Conservation (phyloP, 2,888 invertebrate genomes). For the Ectobius pallidus region DNA sequence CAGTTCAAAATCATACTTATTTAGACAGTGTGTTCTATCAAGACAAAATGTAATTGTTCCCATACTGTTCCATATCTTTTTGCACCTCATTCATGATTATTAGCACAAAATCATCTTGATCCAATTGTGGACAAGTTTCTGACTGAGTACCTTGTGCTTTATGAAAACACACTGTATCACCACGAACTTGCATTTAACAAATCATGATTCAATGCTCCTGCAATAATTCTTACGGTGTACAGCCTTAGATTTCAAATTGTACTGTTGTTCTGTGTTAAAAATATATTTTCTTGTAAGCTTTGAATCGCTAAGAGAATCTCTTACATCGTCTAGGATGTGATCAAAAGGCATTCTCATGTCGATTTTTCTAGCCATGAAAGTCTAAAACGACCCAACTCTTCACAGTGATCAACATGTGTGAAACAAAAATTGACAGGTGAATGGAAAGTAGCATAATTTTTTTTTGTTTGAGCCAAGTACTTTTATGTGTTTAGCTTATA, state of each 20-base stretch:
- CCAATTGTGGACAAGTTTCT: conserved; percentile 40
- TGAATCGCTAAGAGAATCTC: conserved; percentile 37
- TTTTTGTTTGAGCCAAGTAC: background rate
- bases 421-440: background rate
- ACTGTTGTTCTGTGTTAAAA: conserved; percentile 45
- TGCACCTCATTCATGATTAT: conserved; percentile 47
- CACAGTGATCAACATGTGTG: conserved; percentile 47
- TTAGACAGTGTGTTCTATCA: conserved; percentile 46
- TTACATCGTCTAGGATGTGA: conserved; percentile 39
- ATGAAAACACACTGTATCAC: conserved; percentile 42
- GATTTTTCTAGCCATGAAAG: conserved; percentile 47
- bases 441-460: background rate
- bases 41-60: conserved; percentile 46
- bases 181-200: conserved; percentile 42
- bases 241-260: conserved; percentile 42
- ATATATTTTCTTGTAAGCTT: conserved; percentile 47
- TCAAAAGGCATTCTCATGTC: conserved; percentile 46
- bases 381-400: conserved; percentile 45
- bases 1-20: conserved; percentile 45
- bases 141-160: conserved; percentile 42
- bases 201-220: conserved; percentile 45
- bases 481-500: background rate
- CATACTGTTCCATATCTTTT: conserved; percentile 44
- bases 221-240: conserved; percentile 43
- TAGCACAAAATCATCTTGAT: conserved; percentile 46